Base-by-base conservation (phyloP, 2,797 vertebrate species). In the Acipenser transmontanus region DNA sequence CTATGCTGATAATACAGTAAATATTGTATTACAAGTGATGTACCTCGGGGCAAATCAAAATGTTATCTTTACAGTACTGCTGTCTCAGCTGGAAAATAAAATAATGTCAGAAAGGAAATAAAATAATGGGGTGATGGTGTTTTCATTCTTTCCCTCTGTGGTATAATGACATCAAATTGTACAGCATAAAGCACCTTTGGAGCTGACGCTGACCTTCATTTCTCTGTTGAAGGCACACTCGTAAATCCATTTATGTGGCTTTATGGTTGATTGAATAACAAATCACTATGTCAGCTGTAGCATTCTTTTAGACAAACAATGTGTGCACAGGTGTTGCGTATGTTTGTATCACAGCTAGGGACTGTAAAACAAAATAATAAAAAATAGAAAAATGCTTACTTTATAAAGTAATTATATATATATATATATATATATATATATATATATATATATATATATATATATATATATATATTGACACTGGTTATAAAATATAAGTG, bases 241-340 rank as follows among this genome's bases (percentile, higher is more conserved):
- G n/a, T 50, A 67, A 67, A 67, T 67, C 34, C 50, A 63, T 63
- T 67, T 67, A 17, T 63, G 59, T 34, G 8, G 17, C 61, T 52
- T 62, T 20, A 14, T 48, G 61, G 61, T 56, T 68, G 60, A 17
- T 50, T 47, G 50, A 68, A 49, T 62, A 52, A 63, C 66, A 67
- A 51, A 61, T 67, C 49, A 61, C 66, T 1, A 10, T 7, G 51
- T 34, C 61, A 68, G 50, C 8, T 47, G 61, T 12, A 11, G 34
- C 60, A 34, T 52, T 56, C n/a, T 50, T 10, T 12, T 14, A 17
- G 34, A 67, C 50, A 61, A 61, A 67, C 49, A 61, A 50, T 61
- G 49, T 34, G 59, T 49, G 66, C 48, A n/a, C 66, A 51, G 66
- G 49, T 49, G 66, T 60, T 50, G 13, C 5, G 10, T 47, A 60